Evolutionary conservation across 2,113 vertebrate genomes (phyloP), one percentile per base, ranked within the genome.

Genomic region (Paramormyrops kingsleyae): DNA sequence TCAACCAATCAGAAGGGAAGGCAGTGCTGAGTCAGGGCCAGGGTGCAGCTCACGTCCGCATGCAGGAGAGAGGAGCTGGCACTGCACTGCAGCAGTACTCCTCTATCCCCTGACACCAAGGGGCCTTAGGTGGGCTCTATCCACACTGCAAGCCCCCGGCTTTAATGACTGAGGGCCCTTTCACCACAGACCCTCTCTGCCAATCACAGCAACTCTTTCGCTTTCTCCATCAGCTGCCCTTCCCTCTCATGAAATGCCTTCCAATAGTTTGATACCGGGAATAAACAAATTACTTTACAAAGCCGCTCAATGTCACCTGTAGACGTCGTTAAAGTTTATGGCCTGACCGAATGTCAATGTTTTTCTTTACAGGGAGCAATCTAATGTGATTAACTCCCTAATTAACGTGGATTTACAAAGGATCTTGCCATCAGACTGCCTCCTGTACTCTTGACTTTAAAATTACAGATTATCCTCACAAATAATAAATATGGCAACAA

Each of bases 1-100:
- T 97, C 94, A 95, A 94, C 96, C 97, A 97, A 97, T 97, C 95
- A 96, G 96, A 95, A 88, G 90, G 49, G 85, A 92, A 94, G 92
- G 94, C 93, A 94, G 94, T 97, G 97, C 97, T 97, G 97, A 97
- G 95, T 97, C 97, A 98, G 97, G 96, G 92, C 90, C 90, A 91
- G 88, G 93, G 92, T 94, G 94, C 93, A 90, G 91, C 96, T 96
- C 97, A 96, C 95, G 95, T 97, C 95, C 92, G 92, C 94, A 95
- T 97, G 97, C 97, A 95, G 97, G 95, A 95, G 94, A 94, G 92
- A 89, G 89, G 94, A 91, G 91, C 95, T 93, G 92, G 94, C 94
- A 96, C 94, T 96, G 96, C 96, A 97, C 96, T 97, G 97, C 97
- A 96, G 96, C 92, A 95, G 94, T 92, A 92, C 93, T 93, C 90